phyloP scores from a whole-genome alignment of 2,797 vertebrate genomes.

The Pangasius sanitwongsei region DNA sequence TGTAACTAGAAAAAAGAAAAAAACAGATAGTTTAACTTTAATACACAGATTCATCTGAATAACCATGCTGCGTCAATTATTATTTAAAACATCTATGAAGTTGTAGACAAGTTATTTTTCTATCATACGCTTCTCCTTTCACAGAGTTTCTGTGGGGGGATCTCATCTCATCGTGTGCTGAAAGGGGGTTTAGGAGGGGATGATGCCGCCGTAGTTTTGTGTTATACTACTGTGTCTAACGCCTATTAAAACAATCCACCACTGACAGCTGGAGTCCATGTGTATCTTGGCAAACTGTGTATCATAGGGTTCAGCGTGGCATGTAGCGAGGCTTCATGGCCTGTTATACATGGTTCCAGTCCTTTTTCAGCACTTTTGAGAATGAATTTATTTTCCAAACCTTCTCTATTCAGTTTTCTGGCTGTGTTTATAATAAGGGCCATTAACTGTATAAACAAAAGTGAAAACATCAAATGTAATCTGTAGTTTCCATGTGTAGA shows the following conservation, averaged over 20 bases:
- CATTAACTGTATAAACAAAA: background rate
- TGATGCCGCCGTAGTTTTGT: background rate
- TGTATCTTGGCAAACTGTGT: conserved; percentile 15
- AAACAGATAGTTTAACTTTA: background rate
- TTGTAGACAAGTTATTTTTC: background rate
- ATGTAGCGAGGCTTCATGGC: background rate
- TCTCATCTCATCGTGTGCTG: background rate
- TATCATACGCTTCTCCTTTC: background rate
- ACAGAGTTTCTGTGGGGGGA: background rate
- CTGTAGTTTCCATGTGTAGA: no score
- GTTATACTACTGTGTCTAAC: background rate
- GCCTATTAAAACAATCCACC: conserved; percentile 21
- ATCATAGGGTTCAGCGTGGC: background rate
- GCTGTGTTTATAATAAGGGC: background rate
- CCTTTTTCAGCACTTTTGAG: background rate
- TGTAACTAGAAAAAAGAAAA: conserved; percentile 80
- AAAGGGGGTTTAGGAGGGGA: background rate
- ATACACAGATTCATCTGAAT: background rate
- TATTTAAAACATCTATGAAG: background rate
- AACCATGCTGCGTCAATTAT: background rate
- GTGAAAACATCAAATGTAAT: background rate
- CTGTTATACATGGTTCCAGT: background rate
- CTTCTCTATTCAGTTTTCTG: background rate
- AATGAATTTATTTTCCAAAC: background rate
- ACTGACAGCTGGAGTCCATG: background rate